phyloP scores from a whole-genome alignment of 2,797 vertebrate genomes.

The Onychomys arenicola region DNA sequence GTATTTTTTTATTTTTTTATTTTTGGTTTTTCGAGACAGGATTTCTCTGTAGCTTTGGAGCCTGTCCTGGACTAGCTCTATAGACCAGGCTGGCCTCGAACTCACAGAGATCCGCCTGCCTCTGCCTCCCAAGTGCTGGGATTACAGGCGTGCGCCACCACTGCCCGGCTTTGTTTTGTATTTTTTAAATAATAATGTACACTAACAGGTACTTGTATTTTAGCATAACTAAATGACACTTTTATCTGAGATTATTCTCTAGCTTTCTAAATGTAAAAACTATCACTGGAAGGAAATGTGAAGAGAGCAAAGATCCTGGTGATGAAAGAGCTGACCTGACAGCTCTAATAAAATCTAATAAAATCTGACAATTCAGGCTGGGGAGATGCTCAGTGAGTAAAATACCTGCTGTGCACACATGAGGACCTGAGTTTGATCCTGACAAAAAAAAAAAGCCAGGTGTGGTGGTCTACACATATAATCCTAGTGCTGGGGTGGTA shows the following conservation, averaged over 20 bases:
- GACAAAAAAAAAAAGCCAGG: too few relatives aligned
- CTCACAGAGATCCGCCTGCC: too few relatives aligned
- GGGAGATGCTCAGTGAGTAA: neutral
- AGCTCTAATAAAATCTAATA: neutral
- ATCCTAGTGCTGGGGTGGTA: neutral
- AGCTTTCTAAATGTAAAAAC: neutral
- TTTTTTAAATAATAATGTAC: neutral
- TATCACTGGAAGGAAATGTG: neutral
- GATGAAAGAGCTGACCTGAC: neutral
- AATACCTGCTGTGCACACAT: neutral
- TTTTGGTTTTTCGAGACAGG: too few relatives aligned
- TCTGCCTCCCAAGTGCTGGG: too few relatives aligned
- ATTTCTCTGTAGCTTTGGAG: too few relatives aligned
- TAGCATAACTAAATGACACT: neutral
- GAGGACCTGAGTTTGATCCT: neutral
- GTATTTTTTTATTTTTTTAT: too few relatives aligned
- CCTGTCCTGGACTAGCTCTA: too few relatives aligned
- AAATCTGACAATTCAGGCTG: neutral
- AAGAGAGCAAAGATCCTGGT: neutral
- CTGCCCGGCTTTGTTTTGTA: too few relatives aligned
- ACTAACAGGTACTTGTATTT: neutral
- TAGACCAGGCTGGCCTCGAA: too few relatives aligned
- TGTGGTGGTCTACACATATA: neutral
- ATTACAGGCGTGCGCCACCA: too few relatives aligned
- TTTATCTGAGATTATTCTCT: neutral